Percentiles rank a stretch among this genome's conserved stretches.
Evolutionary conservation across 2,888 invertebrate species (phyloP).

Genomic region (Euphydryas editha): DNA sequence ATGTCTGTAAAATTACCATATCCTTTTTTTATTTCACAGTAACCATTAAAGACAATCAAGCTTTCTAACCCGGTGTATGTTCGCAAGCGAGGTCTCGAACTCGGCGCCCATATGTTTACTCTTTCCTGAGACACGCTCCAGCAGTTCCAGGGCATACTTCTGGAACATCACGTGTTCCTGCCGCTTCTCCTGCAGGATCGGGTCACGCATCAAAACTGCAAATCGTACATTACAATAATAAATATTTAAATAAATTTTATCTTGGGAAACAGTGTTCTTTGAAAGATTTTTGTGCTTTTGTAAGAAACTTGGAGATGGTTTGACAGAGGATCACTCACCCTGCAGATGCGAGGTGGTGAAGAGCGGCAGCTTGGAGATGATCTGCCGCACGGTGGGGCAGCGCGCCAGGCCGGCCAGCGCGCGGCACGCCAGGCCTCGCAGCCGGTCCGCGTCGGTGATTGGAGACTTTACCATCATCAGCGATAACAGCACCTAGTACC

Average conservation of each 20-base stretch:
- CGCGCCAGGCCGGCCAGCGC: conserved; percentile 96
- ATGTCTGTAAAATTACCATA: too few relatives aligned
- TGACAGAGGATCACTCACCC: conserved; percentile 70
- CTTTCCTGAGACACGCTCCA: conserved; percentile 96
- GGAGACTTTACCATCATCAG: conserved; percentile 96
- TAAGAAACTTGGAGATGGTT: too few relatives aligned
- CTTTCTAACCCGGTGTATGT: conserved; percentile 93
- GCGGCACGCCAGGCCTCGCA: conserved; percentile 96
- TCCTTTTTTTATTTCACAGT: too few relatives aligned
- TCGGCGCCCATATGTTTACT: conserved; percentile 91
- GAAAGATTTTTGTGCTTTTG: too few relatives aligned
- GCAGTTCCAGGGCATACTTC: conserved; percentile 94
- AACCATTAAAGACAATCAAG: neutral
- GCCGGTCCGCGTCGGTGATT: conserved; percentile 97
- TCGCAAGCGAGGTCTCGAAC: conserved; percentile 93
- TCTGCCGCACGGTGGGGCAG: conserved; percentile 96
- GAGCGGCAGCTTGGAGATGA: conserved; percentile 96
- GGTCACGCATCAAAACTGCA: conserved; percentile 95
- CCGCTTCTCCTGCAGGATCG: conserved; percentile 97
- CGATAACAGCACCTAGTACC: conserved; percentile 88
- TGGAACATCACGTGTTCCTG: conserved; percentile 98
- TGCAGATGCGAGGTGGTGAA: conserved; percentile 97
- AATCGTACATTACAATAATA: conserved; percentile 35
- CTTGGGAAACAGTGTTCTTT: too few relatives aligned
- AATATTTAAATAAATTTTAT: too few relatives aligned